phyloP scores from a whole-genome alignment of 2,113 vertebrate species.

The Leucopternis melanops region DNA sequence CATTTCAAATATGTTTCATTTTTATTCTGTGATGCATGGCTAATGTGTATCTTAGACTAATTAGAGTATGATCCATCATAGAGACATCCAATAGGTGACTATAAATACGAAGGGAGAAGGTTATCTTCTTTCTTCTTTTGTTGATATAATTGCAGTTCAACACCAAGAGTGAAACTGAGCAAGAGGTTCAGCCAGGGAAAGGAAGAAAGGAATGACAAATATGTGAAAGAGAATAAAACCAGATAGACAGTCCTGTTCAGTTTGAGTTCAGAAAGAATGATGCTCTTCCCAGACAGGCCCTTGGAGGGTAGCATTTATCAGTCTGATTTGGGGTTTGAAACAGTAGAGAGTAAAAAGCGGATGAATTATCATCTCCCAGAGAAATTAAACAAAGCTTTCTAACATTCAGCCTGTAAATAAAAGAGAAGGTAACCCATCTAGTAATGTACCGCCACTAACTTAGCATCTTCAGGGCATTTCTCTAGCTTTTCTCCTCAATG shows the following conservation, averaged over 20 bases:
- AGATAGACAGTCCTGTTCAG: neutral
- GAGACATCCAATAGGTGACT: neutral
- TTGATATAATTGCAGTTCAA: neutral
- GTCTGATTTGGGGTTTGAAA: neutral
- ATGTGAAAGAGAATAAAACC: neutral
- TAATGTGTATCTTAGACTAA: neutral
- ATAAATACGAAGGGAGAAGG: neutral
- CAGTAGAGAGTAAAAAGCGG: neutral
- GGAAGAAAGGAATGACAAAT: neutral
- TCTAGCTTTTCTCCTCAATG: neutral
- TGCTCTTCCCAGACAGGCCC: neutral
- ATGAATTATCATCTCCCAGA: neutral
- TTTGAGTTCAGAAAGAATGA: neutral
- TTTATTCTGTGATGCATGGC: neutral
- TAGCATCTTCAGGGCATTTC: neutral
- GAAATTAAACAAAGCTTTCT: neutral
- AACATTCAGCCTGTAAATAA: neutral
- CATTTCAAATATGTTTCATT: neutral
- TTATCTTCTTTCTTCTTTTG: neutral
- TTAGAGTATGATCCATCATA: neutral
- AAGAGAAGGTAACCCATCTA: neutral
- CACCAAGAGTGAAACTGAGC: neutral
- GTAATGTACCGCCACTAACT: neutral
- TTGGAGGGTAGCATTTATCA: constrained; percentile 8
- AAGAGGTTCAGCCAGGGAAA: neutral